Conservation (phyloP, 2,113 vertebrate species). For the Silurus meridionalis region DNA sequence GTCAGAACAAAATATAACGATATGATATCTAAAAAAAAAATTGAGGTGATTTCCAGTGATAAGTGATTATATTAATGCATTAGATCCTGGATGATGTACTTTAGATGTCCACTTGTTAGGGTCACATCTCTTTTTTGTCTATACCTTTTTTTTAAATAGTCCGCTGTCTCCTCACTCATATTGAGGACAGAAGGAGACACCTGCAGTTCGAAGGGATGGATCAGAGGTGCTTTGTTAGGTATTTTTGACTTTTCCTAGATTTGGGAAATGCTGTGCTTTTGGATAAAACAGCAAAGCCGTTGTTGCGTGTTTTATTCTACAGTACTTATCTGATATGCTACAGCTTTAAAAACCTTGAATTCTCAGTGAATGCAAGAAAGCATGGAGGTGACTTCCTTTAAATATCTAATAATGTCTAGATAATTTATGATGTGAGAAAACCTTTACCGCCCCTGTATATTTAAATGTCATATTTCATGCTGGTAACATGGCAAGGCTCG, state of each 20-base stretch:
- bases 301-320: conserved; percentile 2
- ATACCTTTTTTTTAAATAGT: conserved; percentile 14
- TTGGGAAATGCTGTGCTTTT: conserved; percentile 7
- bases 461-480: conserved; percentile 55
- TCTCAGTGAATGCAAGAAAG: neutral
- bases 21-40: neutral
- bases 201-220: conserved; percentile 29
- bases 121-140: conserved; percentile 26
- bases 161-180: conserved; percentile 18
- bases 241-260: conserved; percentile 10
- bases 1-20: conserved; percentile 58
- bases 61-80: neutral
- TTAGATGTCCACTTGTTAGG: conserved; percentile 34
- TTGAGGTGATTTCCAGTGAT: neutral
- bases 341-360: neutral
- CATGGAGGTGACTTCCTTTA: neutral
- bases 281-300: neutral
- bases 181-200: conserved; percentile 30
- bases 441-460: neutral
- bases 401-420: conserved; percentile 15
- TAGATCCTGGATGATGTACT: neutral
- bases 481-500: conserved; percentile 52
- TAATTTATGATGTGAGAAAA: conserved; percentile 7
- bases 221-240: conserved; percentile 14
- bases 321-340: neutral